Evolutionary conservation across 2,888 invertebrate genomes (phyloP), one percentile per base, ranked within the genome.

Genomic region (Tortricodes alternella): DNA sequence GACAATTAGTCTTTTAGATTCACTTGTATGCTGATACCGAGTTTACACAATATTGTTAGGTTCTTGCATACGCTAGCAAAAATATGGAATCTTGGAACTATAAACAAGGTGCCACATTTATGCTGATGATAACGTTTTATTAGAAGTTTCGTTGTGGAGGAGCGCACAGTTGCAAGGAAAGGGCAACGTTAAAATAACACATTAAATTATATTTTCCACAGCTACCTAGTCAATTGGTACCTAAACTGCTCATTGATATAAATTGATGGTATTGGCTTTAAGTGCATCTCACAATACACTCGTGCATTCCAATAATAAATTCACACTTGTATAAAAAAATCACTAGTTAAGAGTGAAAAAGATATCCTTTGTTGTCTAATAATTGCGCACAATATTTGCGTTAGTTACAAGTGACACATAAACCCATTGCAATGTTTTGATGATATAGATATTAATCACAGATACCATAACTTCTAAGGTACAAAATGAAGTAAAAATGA

Each of bases 221-320:
- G n/a, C 61, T 64, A 68, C 64, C 60, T 59, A 60, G 64, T 67
- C 76, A 83, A 82, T 82, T 81, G 83, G 67, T 71, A 73, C 70
- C 61, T 62, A 66, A 63, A 57, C 53, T 65, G 56, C 73, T 75
- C 83, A 85, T 85, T 85, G 84, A 75, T 76, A 76, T 68, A 78
- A 83, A 85, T 85, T 84, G 79, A 70, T 71, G 68, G 16, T n/a
- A n/a, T n/a, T n/a, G 37, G 24, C 13, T 23, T 24, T 0, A n/a
- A 44, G 39, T 39, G 41, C 48, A 48, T n/a, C 34, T 13, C 29
- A 11, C 49, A 29, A 43, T 44, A 18, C 24, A 35, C 19, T 32
- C 46, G 16, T 27, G 32, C 5, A 13, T 43, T 27, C 9, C 29
- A 16, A 49, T 44, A 8, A 11, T 37, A 44, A 29, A 41, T 43